Base-by-base conservation (phyloP, 1,140 invertebrate genomes). In the Holcopasites calliopsidis region DNA sequence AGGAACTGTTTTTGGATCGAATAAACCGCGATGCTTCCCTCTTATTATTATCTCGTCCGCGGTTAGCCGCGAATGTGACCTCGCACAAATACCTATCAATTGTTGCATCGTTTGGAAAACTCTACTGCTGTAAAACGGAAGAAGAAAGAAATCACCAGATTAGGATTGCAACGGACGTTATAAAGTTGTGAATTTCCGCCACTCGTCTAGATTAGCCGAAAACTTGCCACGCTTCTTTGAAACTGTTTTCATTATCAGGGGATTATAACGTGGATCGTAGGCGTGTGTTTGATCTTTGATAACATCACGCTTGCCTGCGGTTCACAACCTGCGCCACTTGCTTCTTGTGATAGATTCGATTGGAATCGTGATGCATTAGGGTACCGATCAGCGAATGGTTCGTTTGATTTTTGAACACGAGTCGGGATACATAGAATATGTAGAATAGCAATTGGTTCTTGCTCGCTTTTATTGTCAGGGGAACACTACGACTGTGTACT, bases 1-100 rank as follows among this genome's bases (percentile, higher is more conserved):
- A 16, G 71, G 61, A 73, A 66, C 31, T 73, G 71, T 66, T 73
- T 65, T 73, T 10, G 26, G 50, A 66, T 73, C 71, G 71, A 73
- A 73, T 55, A 28, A n/a, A n/a, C n/a, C 61, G 18, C 61, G 50
- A 65, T 26, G 18, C 11, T 4, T 35, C 47, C n/a, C 28, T 38
- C 23, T 66, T 70, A 58, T 70, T 70, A 70, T 70, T 58, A 42
- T 70, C 49, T 58, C 54, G 66, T 57, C 66, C 18, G 42, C 3
- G 8, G 2, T 44, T 44, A n/a, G n/a, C n/a, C n/a, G n/a, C n/a
- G n/a, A n/a, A n/a, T n/a, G n/a, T n/a, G n/a, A n/a, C n/a, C n/a
- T n/a, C n/a, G n/a, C n/a, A n/a, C n/a, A n/a, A n/a, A n/a, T n/a
- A n/a, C n/a, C n/a, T n/a, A n/a, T n/a, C n/a, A n/a, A n/a, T n/a